phyloP scores from a whole-genome alignment of 2,797 vertebrate genomes.

The Peromyscus melanophrys region DNA sequence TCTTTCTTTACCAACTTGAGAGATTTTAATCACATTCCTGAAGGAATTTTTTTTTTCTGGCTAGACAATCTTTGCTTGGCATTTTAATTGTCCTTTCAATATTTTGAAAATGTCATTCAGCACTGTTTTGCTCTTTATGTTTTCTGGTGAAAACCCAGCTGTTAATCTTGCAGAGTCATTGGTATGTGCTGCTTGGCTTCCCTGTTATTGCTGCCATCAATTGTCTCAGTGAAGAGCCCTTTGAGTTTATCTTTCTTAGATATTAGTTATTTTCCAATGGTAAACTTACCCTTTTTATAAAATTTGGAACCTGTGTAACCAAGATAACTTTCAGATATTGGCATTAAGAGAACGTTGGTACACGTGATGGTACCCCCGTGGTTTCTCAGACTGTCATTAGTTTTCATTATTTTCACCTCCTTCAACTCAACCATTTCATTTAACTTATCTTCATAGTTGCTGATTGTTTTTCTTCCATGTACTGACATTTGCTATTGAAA shows the following conservation, averaged over 20 bases:
- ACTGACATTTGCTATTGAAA: not conserved
- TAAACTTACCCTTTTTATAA: not conserved
- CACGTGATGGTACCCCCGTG: not conserved
- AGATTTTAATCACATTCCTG: not conserved
- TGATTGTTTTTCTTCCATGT: not conserved
- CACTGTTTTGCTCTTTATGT: too few relatives aligned
- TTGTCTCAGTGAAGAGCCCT: not conserved
- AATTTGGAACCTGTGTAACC: not conserved
- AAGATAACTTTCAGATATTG: not conserved
- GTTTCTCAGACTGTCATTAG: not conserved
- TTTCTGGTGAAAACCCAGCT: not conserved
- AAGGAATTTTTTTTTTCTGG: too few relatives aligned
- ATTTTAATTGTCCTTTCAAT: not conserved
- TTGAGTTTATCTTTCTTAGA: not conserved
- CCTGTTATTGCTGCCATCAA: not conserved
- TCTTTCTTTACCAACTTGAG: not conserved
- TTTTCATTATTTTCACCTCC: not conserved
- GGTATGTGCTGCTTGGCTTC: not conserved
- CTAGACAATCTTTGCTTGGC: not conserved
- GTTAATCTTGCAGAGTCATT: not conserved
- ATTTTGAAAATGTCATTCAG: not conserved
- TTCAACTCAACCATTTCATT: not conserved
- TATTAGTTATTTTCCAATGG: not conserved
- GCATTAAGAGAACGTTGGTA: too few relatives aligned
- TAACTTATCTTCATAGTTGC: not conserved